phyloP scores from a whole-genome alignment of 2,797 vertebrate genomes.

The Spinus pinus region DNA sequence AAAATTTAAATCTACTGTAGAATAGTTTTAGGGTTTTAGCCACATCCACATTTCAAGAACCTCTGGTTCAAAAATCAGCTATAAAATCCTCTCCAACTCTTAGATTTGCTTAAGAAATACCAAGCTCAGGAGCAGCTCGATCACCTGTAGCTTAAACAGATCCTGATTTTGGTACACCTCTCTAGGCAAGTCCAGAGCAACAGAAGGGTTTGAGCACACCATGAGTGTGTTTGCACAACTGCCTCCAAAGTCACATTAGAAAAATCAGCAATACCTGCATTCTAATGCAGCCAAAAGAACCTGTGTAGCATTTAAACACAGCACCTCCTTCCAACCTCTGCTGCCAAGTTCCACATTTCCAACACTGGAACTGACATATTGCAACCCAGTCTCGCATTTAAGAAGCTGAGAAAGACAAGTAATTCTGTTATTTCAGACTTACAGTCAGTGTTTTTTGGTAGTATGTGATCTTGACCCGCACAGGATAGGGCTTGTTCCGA shows the following conservation, averaged over 20 bases:
- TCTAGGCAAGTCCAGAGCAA: neutral
- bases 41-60: neutral
- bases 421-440: constrained; percentile 34
- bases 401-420: neutral
- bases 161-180: neutral
- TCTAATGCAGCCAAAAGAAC: neutral
- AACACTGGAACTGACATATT: neutral
- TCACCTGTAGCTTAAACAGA: neutral
- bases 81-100: neutral
- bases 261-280: neutral
- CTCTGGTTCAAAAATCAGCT: neutral
- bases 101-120: neutral
- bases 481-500: constrained; percentile 95
- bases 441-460: constrained; percentile 89
- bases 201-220: neutral
- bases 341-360: neutral
- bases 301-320: neutral
- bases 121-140: neutral
- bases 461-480: constrained; percentile 88
- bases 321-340: neutral
- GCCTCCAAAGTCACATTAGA: neutral
- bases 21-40: neutral
- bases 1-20: neutral
- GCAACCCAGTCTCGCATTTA: neutral
- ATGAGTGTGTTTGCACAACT: fast-evolving